phyloP scores from a whole-genome alignment of 2,888 invertebrate genomes.

The Prosapia bicincta region DNA sequence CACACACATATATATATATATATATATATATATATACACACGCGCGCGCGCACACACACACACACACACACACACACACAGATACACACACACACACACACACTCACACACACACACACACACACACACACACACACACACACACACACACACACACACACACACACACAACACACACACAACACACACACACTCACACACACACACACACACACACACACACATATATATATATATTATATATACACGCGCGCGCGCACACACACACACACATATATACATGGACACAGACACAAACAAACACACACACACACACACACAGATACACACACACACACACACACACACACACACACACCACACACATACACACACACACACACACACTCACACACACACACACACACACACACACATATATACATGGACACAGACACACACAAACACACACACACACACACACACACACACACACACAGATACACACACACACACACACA shows the following conservation, averaged over 20 bases:
- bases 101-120: not conserved
- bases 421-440: not conserved
- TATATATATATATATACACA: not conserved
- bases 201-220: not conserved
- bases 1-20: not conserved
- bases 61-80: not conserved
- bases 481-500: no score
- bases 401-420: not conserved
- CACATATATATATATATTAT: not conserved
- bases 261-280: not conserved
- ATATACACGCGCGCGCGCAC: not conserved
- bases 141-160: not conserved
- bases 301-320: no score
- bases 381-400: constrained; percentile 3
- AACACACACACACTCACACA: not conserved
- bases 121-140: not conserved
- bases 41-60: not conserved
- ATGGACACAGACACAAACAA: no score
- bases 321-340: no score
- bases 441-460: no score
- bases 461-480: no score
- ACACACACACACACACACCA: not conserved
- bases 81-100: not conserved
- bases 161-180: not conserved
- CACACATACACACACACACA: constrained; percentile 3